These are phyloP conservation scores for Heliothis peltigera DNA, from an alignment of 2,888 invertebrate genomes.

Conservation along the genomic window DNA sequence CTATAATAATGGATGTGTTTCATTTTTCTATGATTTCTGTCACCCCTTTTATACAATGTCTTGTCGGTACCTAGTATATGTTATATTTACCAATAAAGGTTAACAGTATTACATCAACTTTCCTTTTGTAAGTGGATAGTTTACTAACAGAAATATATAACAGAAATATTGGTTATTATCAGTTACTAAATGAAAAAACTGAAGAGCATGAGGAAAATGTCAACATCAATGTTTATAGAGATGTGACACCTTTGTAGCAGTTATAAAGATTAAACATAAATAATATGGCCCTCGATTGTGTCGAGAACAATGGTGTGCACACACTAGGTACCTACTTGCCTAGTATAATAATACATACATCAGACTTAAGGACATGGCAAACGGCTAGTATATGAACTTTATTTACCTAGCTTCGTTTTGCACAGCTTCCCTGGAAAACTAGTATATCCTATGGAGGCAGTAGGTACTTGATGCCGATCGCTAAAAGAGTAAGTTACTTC, in stretches of 20 bases:
- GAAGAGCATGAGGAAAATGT: background rate
- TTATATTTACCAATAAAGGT: constrained; percentile 54
- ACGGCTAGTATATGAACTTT: too few species aligned
- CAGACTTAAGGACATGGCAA: too few species aligned
- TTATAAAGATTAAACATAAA: background rate
- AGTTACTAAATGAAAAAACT: constrained; percentile 13
- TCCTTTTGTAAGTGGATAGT: constrained; percentile 54
- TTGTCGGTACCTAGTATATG: constrained; percentile 46
- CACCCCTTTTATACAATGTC: constrained; percentile 51
- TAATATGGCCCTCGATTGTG: background rate
- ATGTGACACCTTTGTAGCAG: background rate
- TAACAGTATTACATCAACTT: constrained; percentile 44
- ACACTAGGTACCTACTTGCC: too few species aligned
- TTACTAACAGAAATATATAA: constrained; percentile 33
- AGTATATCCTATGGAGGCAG: too few species aligned
- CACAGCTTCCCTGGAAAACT: too few species aligned
- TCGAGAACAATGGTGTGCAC: background rate
- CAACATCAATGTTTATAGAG: background rate
- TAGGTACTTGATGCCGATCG: too few species aligned
- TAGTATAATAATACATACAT: too few species aligned
- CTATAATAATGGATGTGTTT: constrained; percentile 65
- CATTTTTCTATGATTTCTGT: constrained; percentile 64
- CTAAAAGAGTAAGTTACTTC: too few species aligned
- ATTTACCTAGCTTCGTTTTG: too few species aligned
- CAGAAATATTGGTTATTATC: constrained; percentile 29